phyloP scores from a whole-genome alignment of 1,140 invertebrate genomes.

The Drosophila murphyi region DNA sequence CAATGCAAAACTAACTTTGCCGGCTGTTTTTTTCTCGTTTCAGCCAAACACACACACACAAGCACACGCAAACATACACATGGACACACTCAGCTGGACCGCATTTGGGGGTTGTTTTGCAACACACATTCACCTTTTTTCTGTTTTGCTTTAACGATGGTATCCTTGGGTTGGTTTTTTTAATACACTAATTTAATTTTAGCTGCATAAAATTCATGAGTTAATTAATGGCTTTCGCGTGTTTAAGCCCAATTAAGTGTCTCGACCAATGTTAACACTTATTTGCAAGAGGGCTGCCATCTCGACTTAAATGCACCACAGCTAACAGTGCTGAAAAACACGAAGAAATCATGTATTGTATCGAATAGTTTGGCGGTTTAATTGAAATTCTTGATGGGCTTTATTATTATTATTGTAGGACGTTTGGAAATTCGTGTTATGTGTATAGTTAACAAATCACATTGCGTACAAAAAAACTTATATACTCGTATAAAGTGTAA shows the following conservation, averaged over 20 bases:
- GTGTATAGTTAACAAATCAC: constrained; percentile 71
- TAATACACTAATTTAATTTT: constrained; percentile 11
- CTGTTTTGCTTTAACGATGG: background rate
- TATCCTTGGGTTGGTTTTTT: background rate
- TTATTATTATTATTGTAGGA: constrained; percentile 80
- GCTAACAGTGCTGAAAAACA: constrained; percentile 8
- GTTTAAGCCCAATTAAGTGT: constrained; percentile 28
- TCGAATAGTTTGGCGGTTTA: constrained; percentile 6
- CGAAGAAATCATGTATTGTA: background rate
- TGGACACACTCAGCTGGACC: constrained; percentile 14
- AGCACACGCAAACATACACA: constrained; percentile 4
- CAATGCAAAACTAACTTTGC: constrained; percentile 56
- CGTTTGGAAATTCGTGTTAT: constrained; percentile 73
- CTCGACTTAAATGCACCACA: background rate
- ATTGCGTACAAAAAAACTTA: constrained; percentile 72
- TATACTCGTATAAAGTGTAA: constrained; percentile 42
- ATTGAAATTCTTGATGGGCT: constrained; percentile 57
- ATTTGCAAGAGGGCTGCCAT: constrained; percentile 15
- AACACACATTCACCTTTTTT: constrained; percentile 33
- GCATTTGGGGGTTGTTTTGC: constrained; percentile 50
- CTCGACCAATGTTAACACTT: constrained; percentile 3
- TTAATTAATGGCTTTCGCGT: background rate
- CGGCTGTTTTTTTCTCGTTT: constrained; percentile 52
- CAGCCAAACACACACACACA: constrained; percentile 33
- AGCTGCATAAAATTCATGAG: background rate